Evolutionary conservation across 2,113 vertebrate species (phyloP), one percentile per base, ranked within the genome.

Genomic region (Galbula dea): DNA sequence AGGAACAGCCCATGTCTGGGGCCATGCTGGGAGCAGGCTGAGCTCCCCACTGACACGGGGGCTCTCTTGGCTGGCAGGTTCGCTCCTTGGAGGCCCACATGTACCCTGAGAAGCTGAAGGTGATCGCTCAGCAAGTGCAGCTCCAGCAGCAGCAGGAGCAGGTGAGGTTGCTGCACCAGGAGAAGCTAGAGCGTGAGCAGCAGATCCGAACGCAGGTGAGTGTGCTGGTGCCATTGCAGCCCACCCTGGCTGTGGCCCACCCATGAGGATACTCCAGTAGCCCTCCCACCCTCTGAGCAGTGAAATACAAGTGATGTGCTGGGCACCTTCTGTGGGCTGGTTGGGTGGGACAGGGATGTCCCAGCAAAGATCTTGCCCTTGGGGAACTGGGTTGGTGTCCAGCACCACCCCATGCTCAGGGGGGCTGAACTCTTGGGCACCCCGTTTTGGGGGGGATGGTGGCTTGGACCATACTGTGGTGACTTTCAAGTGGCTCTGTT

Each of bases 81-180:
- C 99, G 99, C 78, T 98, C 98, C 3, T 85, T 99, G 95, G 99
- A 99, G 95, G 99, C 98, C 51, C 99, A 99, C 97, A 97, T 99
- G 97, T 99, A 99, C 97, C 99, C 99, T 0, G 99, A 99, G 96
- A 99, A 99, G 97, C 98, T 99, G 96, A 99, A 99, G 97, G 98
- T 98, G 81, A 98, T 99, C 0, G 98, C 99, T 19, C 99, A 99
- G 97, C 99, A 99, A 95, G 97, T 99, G 95, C 99, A 99, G 97
- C 98, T 99, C 78, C 98, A 99, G 96, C 98, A 98, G 90, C 97
- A 98, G 92, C 98, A 98, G 95, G 98, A 98, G 12, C 98, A 98
- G 96, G 98, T 98, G 96, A 98, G 96, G 90, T 95, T 98, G 94
- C 98, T 98, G 96, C 98, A 98, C 94, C 98, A 99, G 78, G 98